phyloP scores from a whole-genome alignment of 2,797 vertebrate species.

The Phylloscopus collybita region DNA sequence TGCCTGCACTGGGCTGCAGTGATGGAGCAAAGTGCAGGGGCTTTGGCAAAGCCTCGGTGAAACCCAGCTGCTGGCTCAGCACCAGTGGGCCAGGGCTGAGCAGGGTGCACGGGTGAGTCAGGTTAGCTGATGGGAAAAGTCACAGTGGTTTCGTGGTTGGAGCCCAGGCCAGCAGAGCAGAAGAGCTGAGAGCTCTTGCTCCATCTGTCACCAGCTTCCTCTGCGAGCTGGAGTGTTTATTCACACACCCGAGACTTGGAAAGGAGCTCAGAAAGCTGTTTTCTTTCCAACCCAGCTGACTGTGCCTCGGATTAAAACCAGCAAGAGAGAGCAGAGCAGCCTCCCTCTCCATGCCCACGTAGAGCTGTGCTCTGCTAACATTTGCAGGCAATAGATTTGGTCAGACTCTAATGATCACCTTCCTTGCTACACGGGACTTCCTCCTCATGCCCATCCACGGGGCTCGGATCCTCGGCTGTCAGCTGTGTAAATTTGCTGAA shows the following conservation, averaged over 20 bases:
- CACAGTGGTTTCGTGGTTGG: not conserved
- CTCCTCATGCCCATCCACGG: not conserved
- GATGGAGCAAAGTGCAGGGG: not conserved
- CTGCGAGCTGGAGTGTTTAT: constrained; percentile 31
- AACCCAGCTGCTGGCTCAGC: not conserved
- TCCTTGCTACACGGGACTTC: constrained; percentile 37
- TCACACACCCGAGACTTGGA: not conserved
- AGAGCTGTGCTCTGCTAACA: not conserved
- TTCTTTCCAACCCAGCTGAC: not conserved
- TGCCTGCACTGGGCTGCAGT: not conserved
- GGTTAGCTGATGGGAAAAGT: not conserved
- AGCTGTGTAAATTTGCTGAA: constrained; percentile 56
- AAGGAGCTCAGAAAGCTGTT: constrained; percentile 44
- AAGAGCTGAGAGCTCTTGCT: constrained; percentile 46
- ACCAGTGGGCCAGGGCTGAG: accelerated
- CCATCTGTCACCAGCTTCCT: constrained; percentile 48
- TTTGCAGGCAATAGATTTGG: not conserved
- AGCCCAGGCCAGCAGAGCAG: not conserved
- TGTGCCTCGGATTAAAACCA: not conserved
- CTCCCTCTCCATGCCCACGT: not conserved
- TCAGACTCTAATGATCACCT: constrained; percentile 25
- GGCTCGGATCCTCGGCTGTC: not conserved
- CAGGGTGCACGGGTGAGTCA: not conserved
- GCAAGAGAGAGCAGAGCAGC: not conserved
- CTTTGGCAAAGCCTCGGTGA: not conserved